These are phyloP conservation scores for Temnothorax nylanderi DNA, from an alignment of 1,140 invertebrate species.

Conservation along the genomic window DNA sequence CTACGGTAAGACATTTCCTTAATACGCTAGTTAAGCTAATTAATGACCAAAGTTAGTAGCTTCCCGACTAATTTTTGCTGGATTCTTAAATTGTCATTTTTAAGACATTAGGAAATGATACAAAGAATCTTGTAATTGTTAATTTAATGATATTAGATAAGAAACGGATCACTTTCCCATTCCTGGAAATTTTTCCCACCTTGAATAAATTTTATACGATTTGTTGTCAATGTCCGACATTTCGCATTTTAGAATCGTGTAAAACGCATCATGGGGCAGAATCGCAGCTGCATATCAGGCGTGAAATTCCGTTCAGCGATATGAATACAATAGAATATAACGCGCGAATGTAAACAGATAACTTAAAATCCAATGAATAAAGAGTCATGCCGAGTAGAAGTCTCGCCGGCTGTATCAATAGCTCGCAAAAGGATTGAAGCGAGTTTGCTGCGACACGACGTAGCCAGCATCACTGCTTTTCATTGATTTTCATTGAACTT, in stretches of 20 bases:
- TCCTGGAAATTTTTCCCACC: background rate
- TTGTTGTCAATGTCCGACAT: background rate
- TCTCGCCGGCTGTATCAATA: background rate
- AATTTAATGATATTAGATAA: background rate
- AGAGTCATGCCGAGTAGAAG: background rate
- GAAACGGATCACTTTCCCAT: background rate
- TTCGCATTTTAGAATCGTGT: background rate
- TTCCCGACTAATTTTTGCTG: background rate
- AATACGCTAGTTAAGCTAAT: background rate
- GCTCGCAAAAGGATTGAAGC: background rate
- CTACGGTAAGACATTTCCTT: background rate
- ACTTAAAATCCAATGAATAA: constrained; percentile 60
- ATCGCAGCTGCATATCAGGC: background rate
- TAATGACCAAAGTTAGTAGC: background rate
- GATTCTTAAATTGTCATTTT: background rate
- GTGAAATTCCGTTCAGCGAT: constrained; percentile 42
- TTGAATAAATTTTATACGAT: background rate
- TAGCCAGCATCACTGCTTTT: background rate
- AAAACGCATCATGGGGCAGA: background rate
- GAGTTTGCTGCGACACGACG: background rate
- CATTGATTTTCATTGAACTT: background rate
- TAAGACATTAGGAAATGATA: background rate
- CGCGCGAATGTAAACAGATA: background rate
- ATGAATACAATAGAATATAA: constrained; percentile 66
- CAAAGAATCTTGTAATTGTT: background rate